phyloP scores from a whole-genome alignment of 2,888 invertebrate genomes.

The Cephus pulcher region DNA sequence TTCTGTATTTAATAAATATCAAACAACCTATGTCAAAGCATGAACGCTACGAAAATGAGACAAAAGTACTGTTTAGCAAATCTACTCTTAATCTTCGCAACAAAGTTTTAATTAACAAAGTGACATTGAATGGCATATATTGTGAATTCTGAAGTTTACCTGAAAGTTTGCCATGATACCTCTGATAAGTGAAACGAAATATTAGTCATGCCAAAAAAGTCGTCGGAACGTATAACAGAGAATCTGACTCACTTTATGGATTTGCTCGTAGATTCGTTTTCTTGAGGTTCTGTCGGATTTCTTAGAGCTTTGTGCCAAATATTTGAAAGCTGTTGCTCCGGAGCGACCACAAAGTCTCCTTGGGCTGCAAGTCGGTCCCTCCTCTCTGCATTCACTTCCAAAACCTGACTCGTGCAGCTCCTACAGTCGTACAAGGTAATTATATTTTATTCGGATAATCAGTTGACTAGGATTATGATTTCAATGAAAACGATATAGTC shows the following conservation, averaged over 20 bases:
- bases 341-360: conserved; percentile 56
- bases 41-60: background rate
- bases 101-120: background rate
- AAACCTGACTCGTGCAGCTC: conserved; percentile 51
- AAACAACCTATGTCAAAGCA: background rate
- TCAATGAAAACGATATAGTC: too few species aligned
- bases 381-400: conserved; percentile 65
- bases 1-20: too few species aligned
- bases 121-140: background rate
- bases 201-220: conserved; percentile 10
- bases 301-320: conserved; percentile 65
- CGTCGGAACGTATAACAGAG: conserved; percentile 3
- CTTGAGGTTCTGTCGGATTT: conserved; percentile 47
- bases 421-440: conserved; percentile 26
- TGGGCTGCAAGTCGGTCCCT: conserved; percentile 63
- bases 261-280: conserved; percentile 39
- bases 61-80: background rate
- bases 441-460: background rate
- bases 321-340: conserved; percentile 62
- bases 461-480: too few species aligned
- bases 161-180: conserved; percentile 65
- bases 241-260: conserved; percentile 42
- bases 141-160: conserved; percentile 43
- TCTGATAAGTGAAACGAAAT: conserved; percentile 37
- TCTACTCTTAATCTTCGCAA: background rate